Evolutionary conservation across 2,888 invertebrate species (phyloP).

Genomic region (Ernsta delagoae): DNA sequence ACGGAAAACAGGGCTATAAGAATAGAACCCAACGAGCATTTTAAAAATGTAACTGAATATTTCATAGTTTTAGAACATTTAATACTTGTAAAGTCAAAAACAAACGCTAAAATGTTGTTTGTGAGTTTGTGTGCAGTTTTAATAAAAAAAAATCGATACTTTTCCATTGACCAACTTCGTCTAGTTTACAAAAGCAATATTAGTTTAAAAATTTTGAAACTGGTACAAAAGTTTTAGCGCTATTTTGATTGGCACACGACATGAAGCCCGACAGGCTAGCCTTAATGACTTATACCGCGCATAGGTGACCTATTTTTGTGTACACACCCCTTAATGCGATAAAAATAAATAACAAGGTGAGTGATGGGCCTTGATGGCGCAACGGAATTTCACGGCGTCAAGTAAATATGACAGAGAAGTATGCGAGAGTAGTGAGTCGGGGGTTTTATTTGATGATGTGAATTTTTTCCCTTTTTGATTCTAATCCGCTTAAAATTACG

Average conservation of each 20-base stretch:
- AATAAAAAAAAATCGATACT: not conserved
- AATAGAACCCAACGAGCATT: too few relatives aligned
- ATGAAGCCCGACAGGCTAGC: conserved; percentile 5
- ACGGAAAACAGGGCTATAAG: too few relatives aligned
- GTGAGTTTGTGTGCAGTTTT: not conserved
- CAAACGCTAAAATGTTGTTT: too few relatives aligned
- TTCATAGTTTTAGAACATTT: too few relatives aligned
- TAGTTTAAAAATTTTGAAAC: conserved; percentile 4
- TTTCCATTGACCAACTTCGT: not conserved
- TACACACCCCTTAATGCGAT: conserved; percentile 25
- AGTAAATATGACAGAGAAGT: conserved; percentile 15
- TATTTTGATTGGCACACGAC: conserved; percentile 16
- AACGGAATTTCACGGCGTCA: conserved; percentile 8
- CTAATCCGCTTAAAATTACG: too few relatives aligned
- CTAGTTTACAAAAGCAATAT: conserved; percentile 10
- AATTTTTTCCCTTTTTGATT: not conserved
- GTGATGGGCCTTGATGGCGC: conserved; percentile 20
- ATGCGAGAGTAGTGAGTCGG: conserved; percentile 9
- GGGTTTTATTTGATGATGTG: conserved; percentile 1
- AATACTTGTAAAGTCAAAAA: too few relatives aligned
- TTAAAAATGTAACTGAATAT: too few relatives aligned
- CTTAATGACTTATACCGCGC: conserved; percentile 14
- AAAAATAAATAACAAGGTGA: conserved; percentile 17
- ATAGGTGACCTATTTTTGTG: conserved; percentile 27
- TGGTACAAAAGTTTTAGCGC: not conserved